Evolutionary conservation across 2,113 vertebrate genomes (phyloP), one percentile per base, ranked within the genome.

Genomic region (Melospiza georgiana): DNA sequence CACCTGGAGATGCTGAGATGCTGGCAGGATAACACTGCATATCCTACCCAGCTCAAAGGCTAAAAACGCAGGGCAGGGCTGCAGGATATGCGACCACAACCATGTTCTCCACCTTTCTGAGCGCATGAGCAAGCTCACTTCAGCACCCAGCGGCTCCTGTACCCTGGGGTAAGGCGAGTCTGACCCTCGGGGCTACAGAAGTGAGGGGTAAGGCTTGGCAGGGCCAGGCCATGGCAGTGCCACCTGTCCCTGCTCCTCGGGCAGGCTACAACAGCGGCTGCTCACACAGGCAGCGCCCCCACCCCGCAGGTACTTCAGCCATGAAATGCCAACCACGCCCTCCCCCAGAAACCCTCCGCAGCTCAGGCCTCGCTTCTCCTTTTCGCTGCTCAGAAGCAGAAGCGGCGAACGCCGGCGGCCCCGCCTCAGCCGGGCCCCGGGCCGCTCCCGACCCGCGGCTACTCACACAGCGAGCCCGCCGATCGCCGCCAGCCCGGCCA

Each of bases 11-110:
- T 1, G 51, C 25, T 19, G 8, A 19, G 39, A 18, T 0, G 0
- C 20, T 4, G 9, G 22, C 27, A 24, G 57, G 41, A 5, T 3
- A 5, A 33, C 0, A 0, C 35, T 15, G 30, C 5, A 1, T 6
- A 3, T 18, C 0, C 0, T 2, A 27, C 39, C 21, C 0, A 0
- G 25, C 20, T 21, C 25, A 11, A 5, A 72, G 12, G 8, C 18
- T 3, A 2, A 48, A 35, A 41, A 2, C 15, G 17, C 2, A 10
- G 28, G 7, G 44, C 33, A n/a, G 15, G 25, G 10, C 5, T 30
- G 39, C 31, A 17, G 39, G 5, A 1, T 52, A 15, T 1, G 10
- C 5, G 49, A n/a, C 25, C 3, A 0, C 9, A 31, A 3, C 37
- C 41, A 10, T 0, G 5, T 3, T 46, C 30, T 12, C 41, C 11